Base-by-base conservation (phyloP, 2,888 invertebrate species). In the Gibbula magus region DNA sequence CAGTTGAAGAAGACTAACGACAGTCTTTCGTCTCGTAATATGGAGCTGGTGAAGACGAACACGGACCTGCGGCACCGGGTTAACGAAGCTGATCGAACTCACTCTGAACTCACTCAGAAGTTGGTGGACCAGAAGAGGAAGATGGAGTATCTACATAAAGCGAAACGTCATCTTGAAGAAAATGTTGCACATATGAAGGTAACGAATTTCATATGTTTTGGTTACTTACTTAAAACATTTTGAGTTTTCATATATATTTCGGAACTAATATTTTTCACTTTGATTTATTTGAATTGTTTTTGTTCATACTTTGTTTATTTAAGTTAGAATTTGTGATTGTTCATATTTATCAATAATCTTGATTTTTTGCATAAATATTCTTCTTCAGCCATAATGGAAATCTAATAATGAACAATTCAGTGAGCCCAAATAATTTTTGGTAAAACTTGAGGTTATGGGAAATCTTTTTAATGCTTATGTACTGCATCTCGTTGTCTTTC, bases 1-100 rank as follows among this genome's bases (percentile, higher is more conserved):
- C 82, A 91, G 91, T 81, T 90, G 2, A 88, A 88, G 79, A 90
- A 89, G 67, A 90, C 90, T 80, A 88, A 88, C 84, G 91, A 91
- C 56, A 89, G 86, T 66, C 80, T 89, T 51, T 83, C 89, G 13
- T 82, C 81, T 5, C 86, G 90, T 39, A 92, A 91, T 75, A 90
- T 89, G 81, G 91, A 91, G 22, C 80, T 92, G 73, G 88, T 90
- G 74, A 89, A 88, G 53, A 82, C 89, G 0, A 92, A 92, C 83
- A 87, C 89, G 16, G 91, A 91, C 52, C 84, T 92, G 66, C 87
- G 91, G 5, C 91, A 91, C 78, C 87, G 88, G 74, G 80, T 87
- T 16, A 79, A 87, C 0, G 91, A 91, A 45, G 82, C 86, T 29
- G 91, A 92, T 29, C 83, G 78, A 4, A 52, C 79, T 16, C 78